phyloP scores from a whole-genome alignment of 2,888 invertebrate genomes.

The Cephus sareptanus region DNA sequence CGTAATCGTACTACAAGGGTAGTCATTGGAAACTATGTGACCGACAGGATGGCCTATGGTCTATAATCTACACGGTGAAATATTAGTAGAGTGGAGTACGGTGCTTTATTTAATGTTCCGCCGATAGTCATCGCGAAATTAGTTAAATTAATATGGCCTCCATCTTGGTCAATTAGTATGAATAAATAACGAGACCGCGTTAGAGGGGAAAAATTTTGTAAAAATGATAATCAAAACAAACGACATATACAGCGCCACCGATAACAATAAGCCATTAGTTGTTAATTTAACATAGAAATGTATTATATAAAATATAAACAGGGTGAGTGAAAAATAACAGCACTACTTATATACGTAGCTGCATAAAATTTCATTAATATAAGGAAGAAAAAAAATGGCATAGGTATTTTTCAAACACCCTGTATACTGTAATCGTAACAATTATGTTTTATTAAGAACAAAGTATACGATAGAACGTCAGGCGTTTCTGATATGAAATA shows the following conservation, averaged over 20 bases:
- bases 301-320: not conserved
- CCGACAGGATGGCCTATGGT: constrained; percentile 25
- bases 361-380: not conserved
- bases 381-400: not conserved
- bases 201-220: not conserved
- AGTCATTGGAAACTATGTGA: not conserved
- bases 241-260: not conserved
- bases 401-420: not conserved
- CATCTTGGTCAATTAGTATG: constrained; percentile 20
- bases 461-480: too few species aligned
- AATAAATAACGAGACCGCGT: constrained; percentile 14
- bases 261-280: not conserved
- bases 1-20: constrained; percentile 21
- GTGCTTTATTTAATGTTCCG: constrained; percentile 54
- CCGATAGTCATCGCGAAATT: constrained; percentile 47
- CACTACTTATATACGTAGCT: not conserved
- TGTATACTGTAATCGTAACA: not conserved
- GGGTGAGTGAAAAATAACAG: not conserved
- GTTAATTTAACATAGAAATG: not conserved
- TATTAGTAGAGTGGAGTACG: constrained; percentile 23
- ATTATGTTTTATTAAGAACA: too few species aligned
- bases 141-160: constrained; percentile 42
- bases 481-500: not conserved
- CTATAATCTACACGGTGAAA: constrained; percentile 39
- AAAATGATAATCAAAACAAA: not conserved